These are phyloP conservation scores for Macrobrachium nipponense DNA, from an alignment of 1,140 invertebrate genomes.

Conservation along the genomic window DNA sequence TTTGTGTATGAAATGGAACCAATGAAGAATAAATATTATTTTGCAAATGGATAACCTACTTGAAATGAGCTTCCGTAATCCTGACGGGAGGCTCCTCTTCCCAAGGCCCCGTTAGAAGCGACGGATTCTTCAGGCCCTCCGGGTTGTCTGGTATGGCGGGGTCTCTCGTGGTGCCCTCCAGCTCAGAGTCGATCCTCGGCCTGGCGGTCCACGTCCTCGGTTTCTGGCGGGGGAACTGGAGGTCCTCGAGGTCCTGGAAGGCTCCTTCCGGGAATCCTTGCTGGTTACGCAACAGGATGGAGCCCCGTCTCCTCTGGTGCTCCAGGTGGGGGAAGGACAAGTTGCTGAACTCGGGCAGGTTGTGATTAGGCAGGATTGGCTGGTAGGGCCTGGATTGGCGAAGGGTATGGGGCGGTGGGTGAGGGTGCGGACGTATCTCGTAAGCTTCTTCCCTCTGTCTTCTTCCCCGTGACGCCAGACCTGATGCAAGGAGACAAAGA, in stretches of 20 bases:
- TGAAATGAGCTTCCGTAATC: constrained; percentile 53
- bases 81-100: constrained; percentile 59
- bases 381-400: constrained; percentile 21
- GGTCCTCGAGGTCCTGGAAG: background rate
- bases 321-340: constrained; percentile 7
- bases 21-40: too few relatives aligned
- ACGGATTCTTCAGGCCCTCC: constrained; percentile 62
- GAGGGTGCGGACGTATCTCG: background rate
- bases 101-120: constrained; percentile 59
- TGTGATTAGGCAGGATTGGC: background rate
- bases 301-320: background rate
- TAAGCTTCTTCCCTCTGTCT: constrained; percentile 5
- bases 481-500: constrained; percentile 5
- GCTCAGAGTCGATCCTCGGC: constrained; percentile 4
- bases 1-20: too few relatives aligned
- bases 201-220: constrained; percentile 47
- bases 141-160: constrained; percentile 62
- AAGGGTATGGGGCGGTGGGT: constrained; percentile 13
- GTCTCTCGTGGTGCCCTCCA: constrained; percentile 55
- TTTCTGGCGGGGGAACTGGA: background rate
- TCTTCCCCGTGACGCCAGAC: constrained; percentile 9
- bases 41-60: constrained; percentile 30
- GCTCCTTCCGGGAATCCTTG: background rate
- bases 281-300: background rate
- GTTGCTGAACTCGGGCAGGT: constrained; percentile 12